A percentile compares a stretch with the other conserved stretches of the same genome.
Conservation (phyloP, 2,113 vertebrate species). For the Haliaeetus leucogaster region DNA sequence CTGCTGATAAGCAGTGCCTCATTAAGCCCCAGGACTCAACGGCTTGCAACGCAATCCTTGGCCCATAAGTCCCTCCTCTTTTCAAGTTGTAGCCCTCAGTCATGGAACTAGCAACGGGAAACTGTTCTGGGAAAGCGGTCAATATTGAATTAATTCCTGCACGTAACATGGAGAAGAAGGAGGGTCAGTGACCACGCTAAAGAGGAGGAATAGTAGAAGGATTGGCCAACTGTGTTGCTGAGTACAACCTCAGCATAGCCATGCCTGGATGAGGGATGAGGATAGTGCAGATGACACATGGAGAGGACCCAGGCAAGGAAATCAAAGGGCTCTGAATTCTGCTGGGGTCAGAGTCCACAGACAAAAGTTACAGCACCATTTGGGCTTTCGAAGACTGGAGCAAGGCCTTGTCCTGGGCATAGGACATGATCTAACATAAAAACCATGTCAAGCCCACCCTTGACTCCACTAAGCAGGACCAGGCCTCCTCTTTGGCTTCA, state of each 20-base stretch:
- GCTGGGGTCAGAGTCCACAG: background rate
- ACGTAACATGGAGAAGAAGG: background rate
- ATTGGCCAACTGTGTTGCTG: accelerated
- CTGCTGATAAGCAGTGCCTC: constrained; percentile 54
- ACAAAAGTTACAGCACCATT: background rate
- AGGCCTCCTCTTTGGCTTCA: background rate
- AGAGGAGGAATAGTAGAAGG: background rate
- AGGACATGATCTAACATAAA: background rate
- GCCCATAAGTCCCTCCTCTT: constrained; percentile 15
- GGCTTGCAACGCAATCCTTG: constrained; percentile 21
- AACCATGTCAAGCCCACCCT: background rate
- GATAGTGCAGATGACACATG: background rate
- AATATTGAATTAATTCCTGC: background rate
- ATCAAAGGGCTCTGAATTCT: background rate
- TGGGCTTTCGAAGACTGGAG: background rate
- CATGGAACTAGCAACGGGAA: background rate
- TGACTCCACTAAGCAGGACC: background rate
- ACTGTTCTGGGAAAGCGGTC: background rate
- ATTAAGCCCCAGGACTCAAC: constrained; percentile 63
- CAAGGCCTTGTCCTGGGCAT: background rate
- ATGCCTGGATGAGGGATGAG: background rate
- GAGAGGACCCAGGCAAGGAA: background rate
- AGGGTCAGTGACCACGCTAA: background rate
- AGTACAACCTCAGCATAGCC: background rate
- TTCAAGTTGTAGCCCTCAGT: background rate